Percentiles rank a stretch among this genome's conserved stretches.
phyloP scores from a whole-genome alignment of 2,113 vertebrate species.

The Sardina pilchardus region DNA sequence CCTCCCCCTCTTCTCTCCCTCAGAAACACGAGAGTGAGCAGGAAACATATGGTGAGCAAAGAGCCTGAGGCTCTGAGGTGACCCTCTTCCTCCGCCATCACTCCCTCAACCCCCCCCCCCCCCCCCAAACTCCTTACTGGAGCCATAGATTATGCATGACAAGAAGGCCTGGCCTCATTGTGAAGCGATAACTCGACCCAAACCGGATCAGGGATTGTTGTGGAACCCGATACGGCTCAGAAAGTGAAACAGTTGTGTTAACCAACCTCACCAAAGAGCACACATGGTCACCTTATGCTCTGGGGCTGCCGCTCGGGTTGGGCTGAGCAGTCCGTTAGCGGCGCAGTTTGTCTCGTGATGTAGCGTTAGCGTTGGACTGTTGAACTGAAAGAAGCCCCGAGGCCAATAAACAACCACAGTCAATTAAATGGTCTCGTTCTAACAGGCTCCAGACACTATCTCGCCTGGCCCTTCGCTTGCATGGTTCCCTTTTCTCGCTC shows the following conservation, averaged over 20 bases:
- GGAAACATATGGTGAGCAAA: conserved; percentile 48
- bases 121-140: background rate
- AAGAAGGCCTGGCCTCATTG: conserved; percentile 31
- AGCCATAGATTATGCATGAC: conserved; percentile 45
- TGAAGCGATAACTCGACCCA: conserved; percentile 1
- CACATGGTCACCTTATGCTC: conserved; percentile 33
- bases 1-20: conserved; percentile 13
- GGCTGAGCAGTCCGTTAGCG: background rate
- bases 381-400: background rate
- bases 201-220: conserved; percentile 5
- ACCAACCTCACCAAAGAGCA: conserved; percentile 15
- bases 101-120: conserved; percentile 39
- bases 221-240: conserved; percentile 33
- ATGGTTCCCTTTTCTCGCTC: background rate
- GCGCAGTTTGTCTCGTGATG: background rate
- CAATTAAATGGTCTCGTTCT: background rate
- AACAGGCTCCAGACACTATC: background rate
- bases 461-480: background rate
- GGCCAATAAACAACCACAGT: background rate
- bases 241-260: conserved; percentile 17
- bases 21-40: conserved; percentile 33
- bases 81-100: conserved; percentile 36
- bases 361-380: background rate
- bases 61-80: conserved; percentile 31
- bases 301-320: background rate